phyloP scores from a whole-genome alignment of 2,797 vertebrate species.

The Centroberyx gerrardi region DNA sequence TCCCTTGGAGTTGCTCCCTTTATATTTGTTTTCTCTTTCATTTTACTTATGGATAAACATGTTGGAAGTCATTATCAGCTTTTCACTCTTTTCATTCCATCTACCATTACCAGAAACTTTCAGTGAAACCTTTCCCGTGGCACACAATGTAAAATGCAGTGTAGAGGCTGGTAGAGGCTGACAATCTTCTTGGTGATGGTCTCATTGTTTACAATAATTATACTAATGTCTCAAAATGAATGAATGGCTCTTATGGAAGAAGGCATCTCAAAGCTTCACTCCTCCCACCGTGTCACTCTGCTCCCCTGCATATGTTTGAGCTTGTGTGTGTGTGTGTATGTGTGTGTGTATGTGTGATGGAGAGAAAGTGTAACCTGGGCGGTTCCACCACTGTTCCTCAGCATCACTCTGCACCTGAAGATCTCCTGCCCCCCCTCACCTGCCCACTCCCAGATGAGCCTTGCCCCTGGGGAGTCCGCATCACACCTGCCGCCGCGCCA shows the following conservation, averaged over 20 bases:
- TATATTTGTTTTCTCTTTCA: too few relatives aligned
- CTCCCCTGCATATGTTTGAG: neutral
- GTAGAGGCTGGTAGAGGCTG: too few relatives aligned
- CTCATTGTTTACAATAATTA: too few relatives aligned
- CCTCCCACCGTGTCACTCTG: neutral
- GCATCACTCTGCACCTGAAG: conserved; percentile 93
- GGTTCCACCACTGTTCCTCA: conserved; percentile 73
- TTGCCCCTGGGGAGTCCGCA: conserved; percentile 18
- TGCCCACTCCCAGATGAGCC: conserved; percentile 79
- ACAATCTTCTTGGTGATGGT: too few relatives aligned
- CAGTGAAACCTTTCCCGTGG: too few relatives aligned
- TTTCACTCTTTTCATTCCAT: neutral
- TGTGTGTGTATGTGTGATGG: conserved; percentile 12
- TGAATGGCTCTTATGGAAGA: neutral
- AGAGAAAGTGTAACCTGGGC: conserved; percentile 48
- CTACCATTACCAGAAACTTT: too few relatives aligned
- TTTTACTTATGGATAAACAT: too few relatives aligned
- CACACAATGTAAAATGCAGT: too few relatives aligned
- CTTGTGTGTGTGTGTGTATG: conserved; percentile 24
- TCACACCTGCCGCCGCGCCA: conserved; percentile 71
- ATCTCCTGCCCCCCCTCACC: conserved; percentile 91
- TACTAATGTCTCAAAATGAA: too few relatives aligned
- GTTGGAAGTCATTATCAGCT: neutral
- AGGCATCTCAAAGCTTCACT: neutral
- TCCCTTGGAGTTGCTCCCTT: too few relatives aligned